Evolutionary conservation across 2,797 vertebrate species (phyloP).

Genomic region (Basileuterus tristriatus): DNA sequence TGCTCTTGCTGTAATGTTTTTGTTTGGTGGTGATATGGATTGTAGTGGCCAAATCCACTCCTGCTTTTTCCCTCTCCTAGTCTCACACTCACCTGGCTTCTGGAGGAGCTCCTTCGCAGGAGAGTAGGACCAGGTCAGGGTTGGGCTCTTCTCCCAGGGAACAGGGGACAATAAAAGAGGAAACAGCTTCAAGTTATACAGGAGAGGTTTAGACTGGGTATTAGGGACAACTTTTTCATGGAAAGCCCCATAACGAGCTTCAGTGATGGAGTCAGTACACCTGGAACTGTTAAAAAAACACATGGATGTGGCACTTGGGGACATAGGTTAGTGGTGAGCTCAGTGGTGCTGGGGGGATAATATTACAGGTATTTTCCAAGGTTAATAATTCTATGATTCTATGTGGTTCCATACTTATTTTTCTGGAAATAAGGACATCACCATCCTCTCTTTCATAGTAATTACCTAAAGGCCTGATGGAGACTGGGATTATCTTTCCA

Average conservation of each 20-base stretch:
- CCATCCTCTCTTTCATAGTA: not conserved
- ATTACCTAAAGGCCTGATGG: not conserved
- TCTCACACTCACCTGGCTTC: not conserved
- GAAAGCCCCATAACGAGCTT: not conserved
- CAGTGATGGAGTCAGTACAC: not conserved
- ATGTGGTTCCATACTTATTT: not conserved
- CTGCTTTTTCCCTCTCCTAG: not conserved
- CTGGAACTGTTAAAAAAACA: not conserved
- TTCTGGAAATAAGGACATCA: not conserved
- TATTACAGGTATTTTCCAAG: not conserved
- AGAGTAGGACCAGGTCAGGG: not conserved
- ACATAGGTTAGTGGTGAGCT: not conserved
- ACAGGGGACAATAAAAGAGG: not conserved
- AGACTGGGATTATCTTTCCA: not conserved
- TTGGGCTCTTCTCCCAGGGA: not conserved
- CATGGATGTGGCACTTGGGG: fast-evolving
- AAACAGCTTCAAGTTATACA: not conserved
- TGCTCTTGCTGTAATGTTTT: not conserved
- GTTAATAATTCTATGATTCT: not conserved
- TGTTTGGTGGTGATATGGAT: not conserved
- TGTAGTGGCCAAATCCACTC: not conserved
- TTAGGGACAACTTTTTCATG: not conserved
- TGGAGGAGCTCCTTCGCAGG: no score
- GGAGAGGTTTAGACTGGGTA: not conserved
- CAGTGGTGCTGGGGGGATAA: not conserved